Evolutionary conservation across 1,140 invertebrate species (phyloP), one percentile per base, ranked within the genome.

Genomic region (Bombyx mandarina): DNA sequence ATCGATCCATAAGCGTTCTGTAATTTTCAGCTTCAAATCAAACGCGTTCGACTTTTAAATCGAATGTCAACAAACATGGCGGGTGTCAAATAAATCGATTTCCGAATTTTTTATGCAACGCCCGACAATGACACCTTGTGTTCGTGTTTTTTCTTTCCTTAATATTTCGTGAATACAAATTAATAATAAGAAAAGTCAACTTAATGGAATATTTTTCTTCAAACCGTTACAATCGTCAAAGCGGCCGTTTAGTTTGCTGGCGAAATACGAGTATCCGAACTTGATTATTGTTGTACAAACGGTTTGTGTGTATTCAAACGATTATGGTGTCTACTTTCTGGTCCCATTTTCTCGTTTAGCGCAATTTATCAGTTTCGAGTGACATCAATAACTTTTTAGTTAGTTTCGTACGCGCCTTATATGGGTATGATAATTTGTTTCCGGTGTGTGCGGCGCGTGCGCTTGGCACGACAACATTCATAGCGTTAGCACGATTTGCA

Each of bases 381-480:
- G 75, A 77, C 81, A 82, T 86, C 76, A 79, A 86, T 82, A 78
- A 79, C 58, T 77, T 82, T 80, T 83, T 81, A 79, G 74, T 75
- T 57, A 63, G 73, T 81, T 85, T 76, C 77, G 63, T 78, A 73
- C 75, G 66, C 62, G 69, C 82, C 70, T 54, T 86, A 85, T 85
- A 86, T 81, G 83, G 83, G 57, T 85, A 87, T 87, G 83, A 85
- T 87, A 87, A 87, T 87, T 85, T 84, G 75, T 87, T 83, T 85
- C 83, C 82, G 83, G 81, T 76, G 73, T 75, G 62, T 60, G 67
- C 75, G 77, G 69, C 79, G 80, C 80, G 82, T 83, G 82, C 82
- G 82, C 80, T 75, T 63, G 65, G 67, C 80, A 75, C 79, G 77
- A 83, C 79, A 77, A 86, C 81, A 82, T 82, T 84, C 80, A 85